phyloP scores from a whole-genome alignment of 92 coral and sea anemone genomes.

The Diadumene lineata region DNA sequence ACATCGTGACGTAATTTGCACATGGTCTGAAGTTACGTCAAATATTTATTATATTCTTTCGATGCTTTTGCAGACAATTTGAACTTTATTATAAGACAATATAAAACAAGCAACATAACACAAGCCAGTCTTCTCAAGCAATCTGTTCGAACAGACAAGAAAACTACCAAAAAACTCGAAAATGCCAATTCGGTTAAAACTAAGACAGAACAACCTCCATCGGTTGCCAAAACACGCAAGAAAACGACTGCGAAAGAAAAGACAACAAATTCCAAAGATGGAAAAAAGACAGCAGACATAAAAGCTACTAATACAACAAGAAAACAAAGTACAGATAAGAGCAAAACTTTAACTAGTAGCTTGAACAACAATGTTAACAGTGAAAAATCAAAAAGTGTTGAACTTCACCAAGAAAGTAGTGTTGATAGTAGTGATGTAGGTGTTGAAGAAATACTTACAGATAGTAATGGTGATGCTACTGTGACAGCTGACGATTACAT shows the following conservation, averaged over 20 bases:
- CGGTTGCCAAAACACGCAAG: neutral
- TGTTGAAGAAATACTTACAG: neutral
- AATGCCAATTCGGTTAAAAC: neutral
- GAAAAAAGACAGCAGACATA: neutral
- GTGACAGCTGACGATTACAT: neutral
- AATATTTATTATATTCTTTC: neutral
- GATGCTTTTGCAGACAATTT: neutral
- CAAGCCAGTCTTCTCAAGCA: neutral
- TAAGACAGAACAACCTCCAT: neutral
- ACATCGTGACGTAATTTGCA: neutral
- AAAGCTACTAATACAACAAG: neutral
- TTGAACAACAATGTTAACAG: neutral
- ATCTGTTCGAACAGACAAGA: neutral
- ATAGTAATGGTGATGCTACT: neutral
- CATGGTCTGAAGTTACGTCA: neutral
- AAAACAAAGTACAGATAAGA: neutral
- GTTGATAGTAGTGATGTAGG: neutral
- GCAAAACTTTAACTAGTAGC: neutral
- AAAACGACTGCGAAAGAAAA: neutral
- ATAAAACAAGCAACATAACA: neutral
- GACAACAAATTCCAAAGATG: neutral
- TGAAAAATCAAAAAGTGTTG: neutral
- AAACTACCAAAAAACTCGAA: neutral
- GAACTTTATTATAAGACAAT: neutral
- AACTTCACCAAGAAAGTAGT: neutral